Evolutionary conservation across 2,888 invertebrate genomes (phyloP), one percentile per base, ranked within the genome.

Genomic region (Drosophila mimica): DNA sequence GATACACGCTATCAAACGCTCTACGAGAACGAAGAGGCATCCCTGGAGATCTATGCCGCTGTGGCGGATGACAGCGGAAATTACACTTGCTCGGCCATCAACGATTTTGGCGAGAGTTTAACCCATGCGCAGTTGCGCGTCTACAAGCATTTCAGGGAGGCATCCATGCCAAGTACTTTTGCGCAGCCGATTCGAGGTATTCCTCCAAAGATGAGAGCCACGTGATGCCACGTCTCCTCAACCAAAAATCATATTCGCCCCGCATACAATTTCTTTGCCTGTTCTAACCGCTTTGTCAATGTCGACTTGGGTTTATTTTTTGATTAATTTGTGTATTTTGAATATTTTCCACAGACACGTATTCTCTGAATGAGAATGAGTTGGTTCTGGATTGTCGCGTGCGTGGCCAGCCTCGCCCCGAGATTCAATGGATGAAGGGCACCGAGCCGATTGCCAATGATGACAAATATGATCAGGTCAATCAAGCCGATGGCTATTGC

Each of bases 331-430:
- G 8, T 4, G 7, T 25, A 25, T 46, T 46, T 40, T 43, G 36
- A 3, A 34, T 46, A 30, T 25, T 49, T 43, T 61, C 63, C 67
- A 54, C 93, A 95, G 97, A 97, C 92, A 95, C 94, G 15, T 97
- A 96, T 92, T 95, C 95, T 89, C 94, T 95, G 57, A 94, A 95
- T 48, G 96, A 96, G 88, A 95, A 97, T 91, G 96, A 97, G 91
- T 92, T 97, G 60, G 94, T 95, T 31, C 93, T 97, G 76, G 97
- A 97, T 93, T 97, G 97, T 89, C 95, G 96, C 59, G 95, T 97
- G 53, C 95, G 96, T 68, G 96, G 96, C 30, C 95, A 96, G 82
- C 96, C 97, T 17, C 93, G 95, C 5, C 96, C 97, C 0, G 94
- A 94, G 0, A 95, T 97, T 69, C 95, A 95, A 40, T 98, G 97